These are phyloP conservation scores for Chloropsis hardwickii DNA, from an alignment of 2,113 vertebrate species.

Conservation along the genomic window DNA sequence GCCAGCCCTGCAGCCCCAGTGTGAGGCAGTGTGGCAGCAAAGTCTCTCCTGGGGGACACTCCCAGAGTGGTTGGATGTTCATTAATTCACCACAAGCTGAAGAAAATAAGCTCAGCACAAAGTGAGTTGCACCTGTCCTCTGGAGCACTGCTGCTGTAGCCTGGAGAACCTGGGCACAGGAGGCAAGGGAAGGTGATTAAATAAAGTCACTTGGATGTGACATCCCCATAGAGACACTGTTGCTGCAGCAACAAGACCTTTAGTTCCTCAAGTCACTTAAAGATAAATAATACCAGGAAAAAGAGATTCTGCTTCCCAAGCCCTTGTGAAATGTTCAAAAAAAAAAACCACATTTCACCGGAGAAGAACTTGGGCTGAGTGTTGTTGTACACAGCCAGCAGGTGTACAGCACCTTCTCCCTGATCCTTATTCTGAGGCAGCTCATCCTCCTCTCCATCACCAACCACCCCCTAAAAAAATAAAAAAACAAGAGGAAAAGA, in stretches of 20 bases:
- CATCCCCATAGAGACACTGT: constrained; percentile 5
- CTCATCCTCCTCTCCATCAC: not conserved
- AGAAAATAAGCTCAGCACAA: not conserved
- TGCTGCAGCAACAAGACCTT: constrained; percentile 29
- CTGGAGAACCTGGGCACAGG: not conserved
- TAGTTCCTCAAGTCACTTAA: not conserved
- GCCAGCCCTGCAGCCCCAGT: not conserved
- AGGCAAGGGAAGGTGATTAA: not conserved
- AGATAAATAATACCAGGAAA: not conserved
- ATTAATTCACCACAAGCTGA: not conserved
- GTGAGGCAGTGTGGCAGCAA: not conserved
- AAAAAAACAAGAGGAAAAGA: not conserved
- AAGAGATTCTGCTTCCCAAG: not conserved
- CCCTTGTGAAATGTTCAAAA: not conserved
- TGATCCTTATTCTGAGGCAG: not conserved
- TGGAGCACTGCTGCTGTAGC: not conserved
- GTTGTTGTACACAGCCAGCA: not conserved
- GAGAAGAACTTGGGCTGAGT: not conserved
- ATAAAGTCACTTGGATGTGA: constrained; percentile 4
- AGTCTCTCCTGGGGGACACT: not conserved
- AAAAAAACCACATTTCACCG: not conserved
- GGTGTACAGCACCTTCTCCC: not conserved
- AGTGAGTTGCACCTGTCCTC: not conserved
- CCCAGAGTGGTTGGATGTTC: not conserved
- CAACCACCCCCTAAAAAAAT: not conserved